These are phyloP conservation scores for Mythimna impura DNA, from an alignment of 2,888 invertebrate genomes.

Conservation along the genomic window DNA sequence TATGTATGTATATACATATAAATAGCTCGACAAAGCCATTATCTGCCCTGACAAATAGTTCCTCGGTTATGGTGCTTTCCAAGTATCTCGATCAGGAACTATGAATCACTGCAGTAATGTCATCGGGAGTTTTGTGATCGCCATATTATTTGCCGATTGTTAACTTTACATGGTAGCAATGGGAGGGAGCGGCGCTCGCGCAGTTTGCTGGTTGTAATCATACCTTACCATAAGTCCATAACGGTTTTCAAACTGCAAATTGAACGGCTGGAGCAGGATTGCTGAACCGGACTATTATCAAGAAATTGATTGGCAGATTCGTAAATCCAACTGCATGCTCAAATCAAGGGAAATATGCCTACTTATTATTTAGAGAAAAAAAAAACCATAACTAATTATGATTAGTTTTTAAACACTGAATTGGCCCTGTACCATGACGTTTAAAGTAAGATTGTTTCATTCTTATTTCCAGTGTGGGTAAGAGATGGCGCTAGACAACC, in stretches of 20 bases:
- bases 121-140: conserved; percentile 48
- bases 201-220: conserved; percentile 57
- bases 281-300: conserved; percentile 35
- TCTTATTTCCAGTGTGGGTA: too few relatives aligned
- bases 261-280: conserved; percentile 48
- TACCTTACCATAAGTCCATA: conserved; percentile 63
- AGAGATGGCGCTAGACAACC: too few relatives aligned
- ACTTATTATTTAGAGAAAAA: too few relatives aligned
- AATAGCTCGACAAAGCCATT: conserved; percentile 31
- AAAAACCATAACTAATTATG: too few relatives aligned
- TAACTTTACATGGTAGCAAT: conserved; percentile 52
- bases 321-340: too few relatives aligned
- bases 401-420: too few relatives aligned
- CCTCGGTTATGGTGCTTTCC: conserved; percentile 31
- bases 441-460: too few relatives aligned
- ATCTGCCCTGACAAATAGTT: conserved; percentile 56
- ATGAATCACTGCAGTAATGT: conserved; percentile 58
- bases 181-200: conserved; percentile 58
- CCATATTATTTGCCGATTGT: conserved; percentile 62
- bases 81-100: conserved; percentile 38
- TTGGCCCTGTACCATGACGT: too few relatives aligned
- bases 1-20: neutral
- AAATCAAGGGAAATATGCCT: too few relatives aligned
- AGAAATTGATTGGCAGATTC: neutral
- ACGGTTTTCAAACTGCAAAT: conserved; percentile 68